These are phyloP conservation scores for Aphodius sticticus DNA, from an alignment of 2,888 invertebrate genomes.

Conservation along the genomic window DNA sequence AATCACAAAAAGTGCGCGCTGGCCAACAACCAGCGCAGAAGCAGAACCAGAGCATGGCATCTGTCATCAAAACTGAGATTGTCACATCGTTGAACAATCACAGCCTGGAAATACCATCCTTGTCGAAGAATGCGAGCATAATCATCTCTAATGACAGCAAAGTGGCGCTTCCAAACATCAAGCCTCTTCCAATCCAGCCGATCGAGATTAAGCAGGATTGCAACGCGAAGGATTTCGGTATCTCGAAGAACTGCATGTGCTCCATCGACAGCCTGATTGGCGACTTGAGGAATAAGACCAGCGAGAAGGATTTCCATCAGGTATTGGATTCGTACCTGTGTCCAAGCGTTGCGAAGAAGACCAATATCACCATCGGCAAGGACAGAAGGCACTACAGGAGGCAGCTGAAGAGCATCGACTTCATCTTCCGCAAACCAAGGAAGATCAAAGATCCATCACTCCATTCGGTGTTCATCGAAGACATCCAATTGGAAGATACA, in stretches of 20 bases:
- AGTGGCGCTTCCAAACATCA: neutral
- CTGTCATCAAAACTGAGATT: neutral
- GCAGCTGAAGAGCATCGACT: conserved; percentile 21
- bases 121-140: neutral
- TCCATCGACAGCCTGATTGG: conserved; percentile 47
- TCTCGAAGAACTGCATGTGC: conserved; percentile 46
- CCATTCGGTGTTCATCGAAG: conserved; percentile 40
- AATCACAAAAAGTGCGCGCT: neutral
- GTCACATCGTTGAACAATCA: neutral
- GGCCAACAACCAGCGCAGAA: neutral
- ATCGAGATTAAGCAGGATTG: conserved; percentile 37
- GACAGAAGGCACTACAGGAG: conserved; percentile 12
- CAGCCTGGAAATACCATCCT: neutral
- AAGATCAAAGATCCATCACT: conserved; percentile 12
- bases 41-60: neutral
- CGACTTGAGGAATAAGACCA: conserved; percentile 41
- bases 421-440: conserved; percentile 13
- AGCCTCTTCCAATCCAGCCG: conserved; percentile 15
- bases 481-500: conserved; percentile 42
- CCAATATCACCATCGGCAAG: conserved; percentile 28
- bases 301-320: conserved; percentile 34
- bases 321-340: conserved; percentile 33
- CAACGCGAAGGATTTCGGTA: conserved; percentile 37
- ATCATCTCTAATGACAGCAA: neutral
- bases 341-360: conserved; percentile 28